Evolutionary conservation across 2,888 invertebrate genomes (phyloP).

Genomic region (Leucoma salicis): DNA sequence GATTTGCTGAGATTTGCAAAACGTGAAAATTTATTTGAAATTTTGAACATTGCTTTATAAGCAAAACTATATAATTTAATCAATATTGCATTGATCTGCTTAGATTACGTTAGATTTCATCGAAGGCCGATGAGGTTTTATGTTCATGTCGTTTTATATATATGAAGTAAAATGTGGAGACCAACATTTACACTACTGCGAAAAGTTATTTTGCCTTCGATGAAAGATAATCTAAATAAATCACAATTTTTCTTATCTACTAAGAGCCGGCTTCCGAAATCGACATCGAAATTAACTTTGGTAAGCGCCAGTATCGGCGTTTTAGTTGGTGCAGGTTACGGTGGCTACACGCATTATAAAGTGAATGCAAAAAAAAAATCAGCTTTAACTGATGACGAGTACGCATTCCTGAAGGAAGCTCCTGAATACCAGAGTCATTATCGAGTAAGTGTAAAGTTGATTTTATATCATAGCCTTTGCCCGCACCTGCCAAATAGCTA

Average conservation of each 20-base stretch:
- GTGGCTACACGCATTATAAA: constrained; percentile 76
- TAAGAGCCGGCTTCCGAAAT: constrained; percentile 59
- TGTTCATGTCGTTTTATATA: too few relatives aligned
- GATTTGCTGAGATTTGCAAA: too few relatives aligned
- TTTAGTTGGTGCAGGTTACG: constrained; percentile 79
- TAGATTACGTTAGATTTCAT: too few relatives aligned
- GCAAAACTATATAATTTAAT: too few relatives aligned
- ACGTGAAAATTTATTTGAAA: too few relatives aligned
- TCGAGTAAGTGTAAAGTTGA: constrained; percentile 68
- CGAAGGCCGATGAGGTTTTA: too few relatives aligned
- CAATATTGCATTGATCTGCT: too few relatives aligned
- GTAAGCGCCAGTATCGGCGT: constrained; percentile 83
- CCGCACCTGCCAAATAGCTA: too few relatives aligned
- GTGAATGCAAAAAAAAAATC: constrained; percentile 59
- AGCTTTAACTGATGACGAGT: constrained; percentile 59
- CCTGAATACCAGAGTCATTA: constrained; percentile 80
- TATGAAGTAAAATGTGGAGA: constrained; percentile 64
- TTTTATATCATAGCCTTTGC: too few relatives aligned
- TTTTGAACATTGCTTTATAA: too few relatives aligned
- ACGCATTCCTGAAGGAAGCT: constrained; percentile 64
- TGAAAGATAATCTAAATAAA: constrained; percentile 52
- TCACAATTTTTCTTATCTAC: constrained; percentile 58
- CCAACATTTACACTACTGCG: constrained; percentile 57
- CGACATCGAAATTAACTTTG: constrained; percentile 76
- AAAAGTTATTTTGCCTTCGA: constrained; percentile 54